Conservation (phyloP, 2,888 invertebrate species). For the Stictocephala bisonia region DNA sequence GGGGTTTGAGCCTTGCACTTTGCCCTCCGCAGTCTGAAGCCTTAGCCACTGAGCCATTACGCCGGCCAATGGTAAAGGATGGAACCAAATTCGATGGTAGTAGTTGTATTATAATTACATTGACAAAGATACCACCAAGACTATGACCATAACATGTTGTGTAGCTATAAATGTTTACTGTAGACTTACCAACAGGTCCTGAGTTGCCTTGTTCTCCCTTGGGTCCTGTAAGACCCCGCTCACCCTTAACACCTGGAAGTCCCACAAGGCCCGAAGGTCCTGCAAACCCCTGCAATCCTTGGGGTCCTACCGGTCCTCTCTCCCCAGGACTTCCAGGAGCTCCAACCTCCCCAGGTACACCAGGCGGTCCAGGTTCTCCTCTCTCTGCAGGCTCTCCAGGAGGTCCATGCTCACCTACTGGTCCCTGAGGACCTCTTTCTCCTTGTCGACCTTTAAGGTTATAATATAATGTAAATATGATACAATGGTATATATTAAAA, state of each 20-base stretch:
- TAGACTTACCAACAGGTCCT: constrained; percentile 69
- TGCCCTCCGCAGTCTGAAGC: no score
- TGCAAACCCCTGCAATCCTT: constrained; percentile 76
- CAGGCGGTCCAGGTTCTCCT: constrained; percentile 80
- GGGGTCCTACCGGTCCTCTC: constrained; percentile 66
- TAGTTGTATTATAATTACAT: no score
- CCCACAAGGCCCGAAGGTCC: constrained; percentile 78
- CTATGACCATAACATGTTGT: no score
- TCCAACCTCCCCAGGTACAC: constrained; percentile 73
- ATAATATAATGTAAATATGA: no score
- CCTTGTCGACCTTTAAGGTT: constrained; percentile 72
- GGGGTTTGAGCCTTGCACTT: no score
- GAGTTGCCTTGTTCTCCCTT: constrained; percentile 81
- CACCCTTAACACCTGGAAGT: constrained; percentile 78
- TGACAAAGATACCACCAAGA: no score
- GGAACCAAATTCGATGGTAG: no score
- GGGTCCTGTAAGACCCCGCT: constrained; percentile 75
- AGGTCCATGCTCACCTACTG: constrained; percentile 78
- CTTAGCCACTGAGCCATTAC: no score
- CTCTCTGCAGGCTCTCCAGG: constrained; percentile 86
- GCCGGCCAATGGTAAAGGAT: no score
- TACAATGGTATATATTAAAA: no score
- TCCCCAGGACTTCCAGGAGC: constrained; percentile 64
- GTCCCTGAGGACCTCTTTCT: constrained; percentile 82
- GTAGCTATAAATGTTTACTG: not conserved